Evolutionary conservation across 2,113 vertebrate species (phyloP).

Genomic region (Peromyscus polionotus): DNA sequence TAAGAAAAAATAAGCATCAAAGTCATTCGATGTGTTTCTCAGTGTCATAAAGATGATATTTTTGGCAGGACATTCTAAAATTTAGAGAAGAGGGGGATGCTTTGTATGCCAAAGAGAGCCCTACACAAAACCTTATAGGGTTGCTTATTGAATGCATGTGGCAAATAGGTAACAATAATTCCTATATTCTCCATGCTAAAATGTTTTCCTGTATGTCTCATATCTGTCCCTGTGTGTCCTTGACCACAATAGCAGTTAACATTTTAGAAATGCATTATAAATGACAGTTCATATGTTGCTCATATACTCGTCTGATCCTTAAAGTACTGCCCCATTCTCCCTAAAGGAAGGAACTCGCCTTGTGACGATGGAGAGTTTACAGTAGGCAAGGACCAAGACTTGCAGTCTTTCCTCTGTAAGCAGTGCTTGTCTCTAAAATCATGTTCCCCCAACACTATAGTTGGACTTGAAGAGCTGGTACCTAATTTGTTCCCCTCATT

Average conservation of each 20-base stretch:
- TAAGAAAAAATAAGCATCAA: slow-evolving; percentile 22
- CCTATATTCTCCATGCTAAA: not conserved
- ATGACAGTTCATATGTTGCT: not conserved
- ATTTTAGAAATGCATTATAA: not conserved
- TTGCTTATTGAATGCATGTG: not conserved
- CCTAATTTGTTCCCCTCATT: not conserved
- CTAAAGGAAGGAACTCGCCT: not conserved
- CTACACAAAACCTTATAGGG: not conserved
- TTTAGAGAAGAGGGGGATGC: not conserved
- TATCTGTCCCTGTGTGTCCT: not conserved
- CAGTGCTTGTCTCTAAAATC: not conserved
- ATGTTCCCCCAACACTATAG: not conserved
- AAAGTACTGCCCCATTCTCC: not conserved
- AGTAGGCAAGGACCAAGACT: not conserved
- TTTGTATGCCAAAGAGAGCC: not conserved
- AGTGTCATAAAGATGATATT: not conserved
- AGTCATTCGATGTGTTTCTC: not conserved
- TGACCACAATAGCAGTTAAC: not conserved
- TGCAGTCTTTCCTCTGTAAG: not conserved
- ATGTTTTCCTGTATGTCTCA: not conserved
- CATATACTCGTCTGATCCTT: not conserved
- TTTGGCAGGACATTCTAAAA: slow-evolving; percentile 12
- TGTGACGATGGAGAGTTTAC: not conserved
- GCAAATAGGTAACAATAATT: not conserved
- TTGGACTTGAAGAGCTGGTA: no score